phyloP scores from a whole-genome alignment of 30 jellyfish, hydroid and myxozoan genomes.

The Nemopilema nomurai region DNA sequence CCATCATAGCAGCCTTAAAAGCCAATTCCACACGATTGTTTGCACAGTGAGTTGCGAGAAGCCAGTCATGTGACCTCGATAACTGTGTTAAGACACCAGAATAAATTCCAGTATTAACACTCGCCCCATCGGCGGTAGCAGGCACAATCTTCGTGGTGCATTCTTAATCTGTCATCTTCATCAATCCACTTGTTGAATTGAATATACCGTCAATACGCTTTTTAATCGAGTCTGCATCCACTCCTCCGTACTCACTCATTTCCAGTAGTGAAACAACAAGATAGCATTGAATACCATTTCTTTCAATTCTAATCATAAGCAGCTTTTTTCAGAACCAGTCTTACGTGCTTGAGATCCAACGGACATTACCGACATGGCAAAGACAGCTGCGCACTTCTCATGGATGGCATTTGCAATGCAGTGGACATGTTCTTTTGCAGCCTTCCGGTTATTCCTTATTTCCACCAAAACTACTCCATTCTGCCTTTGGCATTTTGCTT shows the following conservation, averaged over 20 bases:
- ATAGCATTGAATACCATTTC: constrained; percentile 60
- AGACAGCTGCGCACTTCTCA: constrained; percentile 58
- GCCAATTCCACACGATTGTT: constrained; percentile 82
- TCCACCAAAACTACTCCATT: constrained; percentile 61
- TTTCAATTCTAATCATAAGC: constrained; percentile 44
- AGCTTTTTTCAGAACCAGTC: constrained; percentile 59
- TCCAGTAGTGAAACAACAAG: constrained; percentile 56
- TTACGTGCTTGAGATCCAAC: constrained; percentile 73
- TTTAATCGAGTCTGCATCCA: constrained; percentile 58
- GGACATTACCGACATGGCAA: constrained; percentile 34
- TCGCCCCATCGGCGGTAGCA: constrained; percentile 71
- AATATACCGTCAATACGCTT: constrained; percentile 36
- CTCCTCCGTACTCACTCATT: constrained; percentile 61
- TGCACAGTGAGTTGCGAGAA: constrained; percentile 68
- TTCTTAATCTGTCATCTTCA: constrained; percentile 23
- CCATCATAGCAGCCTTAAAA: constrained; percentile 16
- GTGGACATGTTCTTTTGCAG: constrained; percentile 52
- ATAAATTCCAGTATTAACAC: constrained; percentile 60
- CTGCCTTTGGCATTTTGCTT: constrained; percentile 64
- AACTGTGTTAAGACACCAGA: constrained; percentile 47
- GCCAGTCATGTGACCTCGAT: constrained; percentile 56
- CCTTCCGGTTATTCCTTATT: constrained; percentile 53
- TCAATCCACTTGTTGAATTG: no score
- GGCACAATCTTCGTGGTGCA: constrained; percentile 36
- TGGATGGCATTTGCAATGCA: constrained; percentile 52